A percentile compares a stretch with the other conserved stretches of the same genome.
Evolutionary conservation across 2,888 invertebrate species (phyloP).

Genomic region (Cynaeus angustus): DNA sequence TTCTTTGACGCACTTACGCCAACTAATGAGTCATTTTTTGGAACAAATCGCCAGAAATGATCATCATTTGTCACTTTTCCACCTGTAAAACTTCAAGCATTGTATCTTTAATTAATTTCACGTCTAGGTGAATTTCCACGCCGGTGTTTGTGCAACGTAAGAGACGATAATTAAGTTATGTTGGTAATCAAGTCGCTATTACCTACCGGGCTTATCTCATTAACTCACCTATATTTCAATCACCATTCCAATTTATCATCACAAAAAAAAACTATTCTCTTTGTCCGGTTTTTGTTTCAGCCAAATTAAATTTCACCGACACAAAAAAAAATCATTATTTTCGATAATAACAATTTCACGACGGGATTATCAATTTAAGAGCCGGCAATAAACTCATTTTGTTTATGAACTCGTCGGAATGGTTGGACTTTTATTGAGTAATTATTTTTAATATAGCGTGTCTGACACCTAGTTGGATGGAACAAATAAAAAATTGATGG

Average conservation of each 20-base stretch:
- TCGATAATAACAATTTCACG: constrained; percentile 43
- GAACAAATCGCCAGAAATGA: no score
- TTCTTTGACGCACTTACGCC: no score
- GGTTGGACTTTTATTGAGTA: constrained; percentile 60
- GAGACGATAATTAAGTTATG: constrained; percentile 57
- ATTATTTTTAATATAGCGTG: constrained; percentile 62
- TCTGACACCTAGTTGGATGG: constrained; percentile 60
- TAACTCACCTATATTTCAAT: constrained; percentile 60
- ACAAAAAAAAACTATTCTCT: constrained; percentile 19
- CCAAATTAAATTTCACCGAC: constrained; percentile 36
- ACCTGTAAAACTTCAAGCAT: background rate
- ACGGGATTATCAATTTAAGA: constrained; percentile 43
- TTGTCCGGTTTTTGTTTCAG: constrained; percentile 36
- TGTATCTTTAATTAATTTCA: constrained; percentile 41
- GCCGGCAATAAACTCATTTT: constrained; percentile 56
- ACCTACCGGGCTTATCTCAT: constrained; percentile 59
- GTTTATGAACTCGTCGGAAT: constrained; percentile 58
- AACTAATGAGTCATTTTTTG: no score
- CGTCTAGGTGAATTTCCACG: constrained; percentile 43
- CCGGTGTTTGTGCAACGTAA: constrained; percentile 58
- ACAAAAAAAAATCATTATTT: constrained; percentile 37
- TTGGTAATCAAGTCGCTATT: constrained; percentile 54
- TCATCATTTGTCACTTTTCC: background rate
- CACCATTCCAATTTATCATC: constrained; percentile 50
- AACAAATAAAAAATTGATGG: constrained; percentile 23